Evolutionary conservation across 1,140 invertebrate genomes (phyloP).

Genomic region (Holcopasites calliopsidis): DNA sequence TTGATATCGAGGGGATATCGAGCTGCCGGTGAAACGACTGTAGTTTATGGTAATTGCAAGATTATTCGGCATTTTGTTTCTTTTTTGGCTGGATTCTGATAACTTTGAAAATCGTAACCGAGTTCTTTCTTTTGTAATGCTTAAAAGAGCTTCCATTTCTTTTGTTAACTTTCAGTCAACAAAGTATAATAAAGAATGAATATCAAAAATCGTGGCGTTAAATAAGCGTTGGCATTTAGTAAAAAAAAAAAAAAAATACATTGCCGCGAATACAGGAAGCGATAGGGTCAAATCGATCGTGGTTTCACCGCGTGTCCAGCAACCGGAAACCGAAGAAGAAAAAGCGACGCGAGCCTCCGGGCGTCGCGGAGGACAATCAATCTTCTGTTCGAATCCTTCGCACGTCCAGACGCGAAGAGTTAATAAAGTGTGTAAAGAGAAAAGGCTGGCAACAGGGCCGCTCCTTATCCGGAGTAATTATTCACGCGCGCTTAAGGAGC

Average conservation of each 20-base stretch:
- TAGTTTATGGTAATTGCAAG: constrained; percentile 15
- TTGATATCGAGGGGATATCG: background rate
- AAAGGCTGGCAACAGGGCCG: constrained; percentile 59
- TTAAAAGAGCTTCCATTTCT: too few species aligned
- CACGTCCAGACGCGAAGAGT: constrained; percentile 61
- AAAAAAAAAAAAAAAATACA: too few species aligned
- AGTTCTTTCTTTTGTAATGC: background rate
- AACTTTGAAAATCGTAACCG: background rate
- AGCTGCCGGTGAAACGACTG: background rate
- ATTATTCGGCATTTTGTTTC: background rate
- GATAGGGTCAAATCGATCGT: background rate
- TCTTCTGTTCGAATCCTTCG: constrained; percentile 64
- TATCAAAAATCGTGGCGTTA: too few species aligned
- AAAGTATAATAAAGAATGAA: background rate
- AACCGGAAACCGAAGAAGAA: constrained; percentile 20
- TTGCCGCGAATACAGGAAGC: background rate
- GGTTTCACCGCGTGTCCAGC: background rate
- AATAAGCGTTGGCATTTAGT: too few species aligned
- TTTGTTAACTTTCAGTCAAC: background rate
- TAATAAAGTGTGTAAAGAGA: constrained; percentile 71
- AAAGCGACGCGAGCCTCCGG: constrained; percentile 9
- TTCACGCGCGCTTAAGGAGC: constrained; percentile 64
- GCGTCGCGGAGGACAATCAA: constrained; percentile 50
- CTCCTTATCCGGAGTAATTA: constrained; percentile 65
- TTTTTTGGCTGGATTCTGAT: background rate